These are phyloP conservation scores for Myioborus melanocephalus DNA, from an alignment of 2,797 vertebrate genomes.

Conservation along the genomic window DNA sequence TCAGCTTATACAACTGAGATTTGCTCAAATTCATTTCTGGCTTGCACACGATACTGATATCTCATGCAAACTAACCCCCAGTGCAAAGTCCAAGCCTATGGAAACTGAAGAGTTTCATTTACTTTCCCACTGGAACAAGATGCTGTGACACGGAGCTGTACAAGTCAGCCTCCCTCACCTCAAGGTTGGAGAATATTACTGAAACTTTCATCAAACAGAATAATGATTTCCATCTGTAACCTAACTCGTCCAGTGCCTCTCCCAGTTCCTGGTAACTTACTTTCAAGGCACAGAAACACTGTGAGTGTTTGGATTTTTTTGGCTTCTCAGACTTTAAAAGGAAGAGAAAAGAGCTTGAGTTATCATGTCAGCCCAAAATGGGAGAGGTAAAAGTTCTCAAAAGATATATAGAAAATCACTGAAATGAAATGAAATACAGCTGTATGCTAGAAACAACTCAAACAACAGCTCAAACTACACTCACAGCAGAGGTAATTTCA, in stretches of 20 bases:
- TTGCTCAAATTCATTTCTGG: conserved; percentile 41
- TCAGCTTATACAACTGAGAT: conserved; percentile 41
- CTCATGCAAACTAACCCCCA: conserved; percentile 19
- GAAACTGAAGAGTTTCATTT: conserved; percentile 51
- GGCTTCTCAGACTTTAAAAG: conserved; percentile 17
- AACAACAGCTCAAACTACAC: not conserved
- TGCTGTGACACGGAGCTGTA: not conserved
- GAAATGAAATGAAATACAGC: not conserved
- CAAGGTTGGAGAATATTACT: conserved; percentile 49
- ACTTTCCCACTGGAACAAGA: conserved; percentile 20
- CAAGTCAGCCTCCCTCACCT: conserved; percentile 47
- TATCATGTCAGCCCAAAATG: not conserved
- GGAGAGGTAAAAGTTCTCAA: not conserved
- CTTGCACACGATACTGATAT: not conserved
- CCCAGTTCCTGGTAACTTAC: conserved; percentile 52
- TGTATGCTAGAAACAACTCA: not conserved
- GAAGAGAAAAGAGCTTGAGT: conserved; percentile 7
- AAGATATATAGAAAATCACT: not conserved
- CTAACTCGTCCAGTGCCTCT: conserved; percentile 12
- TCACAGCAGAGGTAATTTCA: not conserved
- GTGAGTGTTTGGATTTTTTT: conserved; percentile 52
- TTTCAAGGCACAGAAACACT: conserved; percentile 25
- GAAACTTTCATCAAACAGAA: conserved; percentile 59
- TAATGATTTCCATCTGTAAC: conserved; percentile 63
- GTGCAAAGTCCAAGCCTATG: conserved; percentile 18